Base-by-base conservation (phyloP, 2,888 invertebrate species). In the Opisthograptis luteolata region DNA sequence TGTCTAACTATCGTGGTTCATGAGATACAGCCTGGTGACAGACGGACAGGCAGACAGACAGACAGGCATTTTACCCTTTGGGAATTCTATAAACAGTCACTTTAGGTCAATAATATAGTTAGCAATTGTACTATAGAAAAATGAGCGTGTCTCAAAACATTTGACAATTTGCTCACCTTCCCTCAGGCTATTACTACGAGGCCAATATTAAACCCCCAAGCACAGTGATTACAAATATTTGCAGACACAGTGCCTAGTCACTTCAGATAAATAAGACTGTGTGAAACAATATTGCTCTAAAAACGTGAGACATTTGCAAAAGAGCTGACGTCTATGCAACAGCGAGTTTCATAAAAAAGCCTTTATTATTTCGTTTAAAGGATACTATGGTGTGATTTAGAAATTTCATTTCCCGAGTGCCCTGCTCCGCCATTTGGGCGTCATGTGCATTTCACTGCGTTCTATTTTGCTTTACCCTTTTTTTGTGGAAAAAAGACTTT, bases 401-500 rank as follows among this genome's bases (percentile, higher is more conserved):
- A 71, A 58, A 66, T 76, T 76, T 71, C 73, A 73, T 74, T 73
- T 74, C 62, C 61, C 58, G 15, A 59, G 58, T 56, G 8, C 25
- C 12, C 22, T 17, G 34, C 30, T 44, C 36, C 43, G 52, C 58
- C 57, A 48, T 60, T 58, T 60, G 52, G 69, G 68, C 71, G 68
- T 67, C 76, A 71, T 68, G 66, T 76, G 76, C 71, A 73, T 68
- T 71, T 74, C 74, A 75, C 60, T 71, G 74, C 70, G 47, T 58
- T 55, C 50, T 48, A 46, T 49, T 55, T 51, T 37, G 19, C 9
- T 43, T 22, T 56, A 31, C 44, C 43, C 39, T 58, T 58, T 58
- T 57, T 58, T 32, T 12, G 13, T 12, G 27, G 20, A 9, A 31
- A 58, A 56, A 56, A 34, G 47, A 55, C 52, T 57, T 45, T 48